Base-by-base conservation (phyloP, 2,888 invertebrate genomes). In the Dasysyrphus albostriatus region DNA sequence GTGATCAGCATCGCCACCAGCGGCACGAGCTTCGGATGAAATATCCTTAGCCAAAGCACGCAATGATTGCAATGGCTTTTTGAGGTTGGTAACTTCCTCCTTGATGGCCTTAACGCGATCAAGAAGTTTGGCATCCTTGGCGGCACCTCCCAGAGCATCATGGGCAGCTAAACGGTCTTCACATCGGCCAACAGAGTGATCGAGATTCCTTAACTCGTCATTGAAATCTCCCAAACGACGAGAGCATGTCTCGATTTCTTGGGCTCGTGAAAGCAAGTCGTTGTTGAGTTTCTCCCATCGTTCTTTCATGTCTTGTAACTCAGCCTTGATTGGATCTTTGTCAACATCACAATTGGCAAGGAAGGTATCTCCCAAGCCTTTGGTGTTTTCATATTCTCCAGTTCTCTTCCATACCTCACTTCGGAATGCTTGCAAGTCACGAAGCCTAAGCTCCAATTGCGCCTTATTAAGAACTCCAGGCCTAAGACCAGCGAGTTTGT, bases 401-500 rank as follows among this genome's bases (percentile, higher is more conserved):
- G 97, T 97, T 90, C 94, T 97, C 92, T 98, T 97, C 96, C 98
- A 97, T 0, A 98, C 96, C 90, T 98, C 98, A 90, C 98, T 98
- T 89, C 98, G 95, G 94, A 98, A 96, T 65, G 95, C 95, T 90
- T 98, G 97, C 75, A 98, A 93, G 89, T 98, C 98, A 72, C 96
- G 95, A 5, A 98, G 93, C 91, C 98, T 98, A 89, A 96, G 96
- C 91, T 98, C 98, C 16, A 98, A 95, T 89, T 97, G 97, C 81
- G 96, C 95, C 90, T 97, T 96, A 88, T 97, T 96, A 93, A 98
- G 96, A 1, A 96, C 95, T 0, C 96, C 95, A 0, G 97, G 96
- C 29, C 95, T 95, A 24, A 98, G 93, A 88, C 95, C 95, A 73
- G 96, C 95, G 14, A 98, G 93, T 89, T 97, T 96, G 89, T 97